These are phyloP conservation scores for Fabriciana adippe DNA, from an alignment of 2,888 invertebrate genomes.

Conservation along the genomic window DNA sequence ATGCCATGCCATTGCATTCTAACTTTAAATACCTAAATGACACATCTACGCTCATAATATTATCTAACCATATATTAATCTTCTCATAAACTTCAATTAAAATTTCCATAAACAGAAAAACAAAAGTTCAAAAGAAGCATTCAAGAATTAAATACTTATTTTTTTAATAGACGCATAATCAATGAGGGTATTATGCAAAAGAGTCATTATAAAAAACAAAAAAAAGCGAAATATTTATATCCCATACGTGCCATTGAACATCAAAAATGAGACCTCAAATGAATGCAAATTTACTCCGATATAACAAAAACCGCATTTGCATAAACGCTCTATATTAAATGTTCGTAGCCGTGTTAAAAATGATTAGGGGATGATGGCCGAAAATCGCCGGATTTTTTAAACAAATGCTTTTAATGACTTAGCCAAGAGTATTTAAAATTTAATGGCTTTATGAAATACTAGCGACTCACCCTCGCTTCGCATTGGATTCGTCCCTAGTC, in stretches of 20 bases:
- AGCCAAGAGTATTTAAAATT: neutral
- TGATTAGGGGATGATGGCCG: slow-evolving; percentile 46
- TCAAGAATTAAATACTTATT: neutral
- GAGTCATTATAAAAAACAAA: slow-evolving; percentile 54
- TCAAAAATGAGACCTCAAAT: slow-evolving; percentile 65
- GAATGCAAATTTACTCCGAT: slow-evolving; percentile 64
- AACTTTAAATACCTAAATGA: too few relatives aligned
- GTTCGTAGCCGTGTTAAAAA: slow-evolving; percentile 58
- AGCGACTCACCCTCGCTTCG: too few relatives aligned
- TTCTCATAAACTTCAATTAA: neutral
- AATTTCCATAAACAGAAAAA: neutral
- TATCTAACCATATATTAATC: too few relatives aligned
- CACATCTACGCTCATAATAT: too few relatives aligned
- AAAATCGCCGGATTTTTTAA: slow-evolving; percentile 5
- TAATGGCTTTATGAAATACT: slow-evolving; percentile 4
- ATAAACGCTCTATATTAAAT: slow-evolving; percentile 62
- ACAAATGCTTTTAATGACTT: too few relatives aligned
- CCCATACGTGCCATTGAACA: slow-evolving; percentile 70
- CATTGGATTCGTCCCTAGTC: too few relatives aligned
- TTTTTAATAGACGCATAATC: slow-evolving; percentile 13
- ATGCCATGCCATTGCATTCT: too few relatives aligned
- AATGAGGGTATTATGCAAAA: slow-evolving; percentile 60
- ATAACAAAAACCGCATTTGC: slow-evolving; percentile 57
- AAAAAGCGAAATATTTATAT: slow-evolving; percentile 66
- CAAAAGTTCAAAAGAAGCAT: neutral